Evolutionary conservation across 1,140 invertebrate species (phyloP), one percentile per base, ranked within the genome.

Genomic region (Lucilia sericata): DNA sequence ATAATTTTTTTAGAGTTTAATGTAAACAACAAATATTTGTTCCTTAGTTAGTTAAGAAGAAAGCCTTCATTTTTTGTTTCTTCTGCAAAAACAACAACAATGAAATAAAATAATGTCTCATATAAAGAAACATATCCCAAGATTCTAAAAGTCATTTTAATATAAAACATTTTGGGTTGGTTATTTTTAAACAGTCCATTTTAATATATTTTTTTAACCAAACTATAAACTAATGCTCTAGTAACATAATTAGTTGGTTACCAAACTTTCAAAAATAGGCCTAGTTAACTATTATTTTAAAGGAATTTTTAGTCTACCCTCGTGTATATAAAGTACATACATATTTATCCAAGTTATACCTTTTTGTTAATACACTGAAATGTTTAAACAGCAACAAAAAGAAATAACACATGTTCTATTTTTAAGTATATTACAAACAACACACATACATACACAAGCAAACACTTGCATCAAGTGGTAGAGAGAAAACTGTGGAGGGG

Each of bases 11-110:
- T 17, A 0, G 4, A 2, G 55, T n/a, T 21, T 80, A 80, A 36
- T 51, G 76, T 25, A 80, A 80, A 80, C 21, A 80, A 49, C 42
- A 80, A 80, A 80, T 80, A 80, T 80, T 80, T 80, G 76, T 80
- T 80, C 21, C 17, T 42, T 80, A 36, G 76, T 80, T 80, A 80
- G 76, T 21, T 70, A 70, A 70, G 65, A 70, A 70, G 12, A 70
- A 19, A 42, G 76, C 42, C 76, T 80, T 30, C 25, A 30, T 49
- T 12, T n/a, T 60, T 60, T 60, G 51, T 70, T 70, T 70, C 9
- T 70, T 21, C n/a, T 25, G 0, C n/a, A 21, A 70, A 10, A 4
- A 5, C 19, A 21, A 12, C 9, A 8, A 2, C 17, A 42, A 42
- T 76, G 12, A 76, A 76, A 30, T 42, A 76, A 75, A 75, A 34